Conservation (phyloP, 2,888 invertebrate genomes). For the Ferdinandea cuprea region DNA sequence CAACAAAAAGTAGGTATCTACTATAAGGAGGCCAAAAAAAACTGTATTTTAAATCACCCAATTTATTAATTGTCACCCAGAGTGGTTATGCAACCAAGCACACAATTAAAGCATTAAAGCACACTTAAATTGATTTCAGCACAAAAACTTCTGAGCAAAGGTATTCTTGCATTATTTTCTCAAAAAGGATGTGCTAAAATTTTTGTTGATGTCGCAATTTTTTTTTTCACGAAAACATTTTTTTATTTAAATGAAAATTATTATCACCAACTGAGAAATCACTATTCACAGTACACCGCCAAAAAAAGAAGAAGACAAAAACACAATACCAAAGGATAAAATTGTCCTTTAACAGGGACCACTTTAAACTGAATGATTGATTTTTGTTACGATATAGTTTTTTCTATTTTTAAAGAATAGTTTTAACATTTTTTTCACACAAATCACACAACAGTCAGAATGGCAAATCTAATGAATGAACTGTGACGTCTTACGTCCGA, state of each 20-base stretch:
- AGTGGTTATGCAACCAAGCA: slow-evolving; percentile 68
- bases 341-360: slow-evolving; percentile 3
- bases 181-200: slow-evolving; percentile 15
- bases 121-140: slow-evolving; percentile 17
- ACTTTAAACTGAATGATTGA: slow-evolving; percentile 28
- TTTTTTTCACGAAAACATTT: slow-evolving; percentile 56
- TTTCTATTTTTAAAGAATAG: slow-evolving; percentile 18
- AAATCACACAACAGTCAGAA: slow-evolving; percentile 53
- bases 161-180: background rate
- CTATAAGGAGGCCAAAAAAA: background rate
- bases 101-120: too few relatives aligned
- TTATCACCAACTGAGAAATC: slow-evolving; percentile 27
- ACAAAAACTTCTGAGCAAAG: slow-evolving; percentile 13
- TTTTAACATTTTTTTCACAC: slow-evolving; percentile 43
- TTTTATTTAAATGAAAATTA: slow-evolving; percentile 17
- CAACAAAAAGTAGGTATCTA: slow-evolving; percentile 38
- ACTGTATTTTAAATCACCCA: slow-evolving; percentile 36
- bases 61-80: slow-evolving; percentile 43
- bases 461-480: slow-evolving; percentile 74
- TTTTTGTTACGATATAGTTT: slow-evolving; percentile 5
- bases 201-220: slow-evolving; percentile 16
- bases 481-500: slow-evolving; percentile 62
- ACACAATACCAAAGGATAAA: slow-evolving; percentile 15
- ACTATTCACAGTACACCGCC: slow-evolving; percentile 37
- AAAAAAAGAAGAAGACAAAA: too few relatives aligned